Conservation (phyloP, 1,140 invertebrate species). For the Nasonia giraulti region DNA sequence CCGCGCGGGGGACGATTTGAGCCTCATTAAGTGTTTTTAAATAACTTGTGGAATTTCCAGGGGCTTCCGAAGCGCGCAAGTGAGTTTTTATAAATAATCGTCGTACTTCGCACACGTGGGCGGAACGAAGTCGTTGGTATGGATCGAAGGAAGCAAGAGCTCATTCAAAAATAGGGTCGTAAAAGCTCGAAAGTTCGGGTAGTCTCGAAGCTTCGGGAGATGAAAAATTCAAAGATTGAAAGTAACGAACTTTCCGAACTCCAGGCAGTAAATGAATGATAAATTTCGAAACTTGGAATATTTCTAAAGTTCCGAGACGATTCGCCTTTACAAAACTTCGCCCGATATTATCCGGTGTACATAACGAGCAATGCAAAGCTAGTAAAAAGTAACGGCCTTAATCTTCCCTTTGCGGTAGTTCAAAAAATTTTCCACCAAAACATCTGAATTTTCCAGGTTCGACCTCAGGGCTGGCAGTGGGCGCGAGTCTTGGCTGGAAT, state of each 20-base stretch:
- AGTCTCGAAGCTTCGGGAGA: neutral
- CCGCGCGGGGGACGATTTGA: neutral
- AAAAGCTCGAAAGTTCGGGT: neutral
- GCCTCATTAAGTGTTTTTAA: neutral
- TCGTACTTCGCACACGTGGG: neutral
- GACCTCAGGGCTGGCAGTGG: constrained; percentile 60
- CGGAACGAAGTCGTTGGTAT: neutral
- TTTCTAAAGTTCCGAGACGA: neutral
- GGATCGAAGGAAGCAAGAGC: neutral
- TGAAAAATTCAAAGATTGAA: neutral
- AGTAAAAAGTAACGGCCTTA: neutral
- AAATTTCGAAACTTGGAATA: constrained; percentile 1
- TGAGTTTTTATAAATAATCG: neutral
- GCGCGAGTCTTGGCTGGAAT: constrained; percentile 62
- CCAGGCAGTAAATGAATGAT: neutral
- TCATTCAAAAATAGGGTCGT: neutral
- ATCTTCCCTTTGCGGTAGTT: neutral
- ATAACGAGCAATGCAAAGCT: neutral
- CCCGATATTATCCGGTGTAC: neutral
- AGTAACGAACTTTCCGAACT: neutral
- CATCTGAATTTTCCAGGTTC: constrained; percentile 56
- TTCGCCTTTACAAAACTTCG: neutral
- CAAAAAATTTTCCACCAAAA: neutral
- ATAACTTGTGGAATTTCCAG: neutral
- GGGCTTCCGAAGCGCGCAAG: neutral